Base-by-base conservation (phyloP, 2,797 vertebrate species). In the Cryptoblepharus egeriae region DNA sequence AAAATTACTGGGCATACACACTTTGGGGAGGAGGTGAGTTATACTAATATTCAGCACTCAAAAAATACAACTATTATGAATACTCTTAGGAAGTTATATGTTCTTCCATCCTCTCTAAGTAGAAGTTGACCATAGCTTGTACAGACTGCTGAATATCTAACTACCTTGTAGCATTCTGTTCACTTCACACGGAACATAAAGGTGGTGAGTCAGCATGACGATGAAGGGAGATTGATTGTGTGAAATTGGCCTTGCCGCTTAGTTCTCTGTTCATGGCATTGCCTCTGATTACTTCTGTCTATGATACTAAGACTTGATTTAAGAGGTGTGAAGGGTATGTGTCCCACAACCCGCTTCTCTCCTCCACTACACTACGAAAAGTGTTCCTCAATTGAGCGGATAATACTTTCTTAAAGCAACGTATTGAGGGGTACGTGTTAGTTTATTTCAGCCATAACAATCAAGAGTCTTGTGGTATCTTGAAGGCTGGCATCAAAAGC, bases 271-370 rank as follows among this genome's bases (percentile, higher is more conserved):
- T 74, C 57, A 37, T 69, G 69, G 61, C 79, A 57, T 26, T 12
- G 26, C 67, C 45, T 37, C 37, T 69, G 45, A 35, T 73, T 69
- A 28, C 37, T 42, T 58, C 81, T 60, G 74, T 49, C 68, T 68
- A 60, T 52, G 63, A 69, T 61, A 61, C 58, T 28, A 85, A 55
- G 75, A 70, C 85, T 91, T 86, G 75, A 82, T 73, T 60, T 87
- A 68, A 57, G 65, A 49, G 77, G n/a, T 85, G 77, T n/a, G 3
- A 85, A 2, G 26, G n/a, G 81, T 73, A 68, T 85, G 6, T 8
- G 3, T 84, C 61, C 88, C 81, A 2, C n/a, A n/a, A n/a, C 15
- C 0, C 1, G 3, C 32, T 77, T 26, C 22, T 71, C 6, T 4
- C 26, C 52, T 77, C 80, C 77, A 18, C 1, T 39, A 65, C 84